These are phyloP conservation scores for Myiozetetes cayanensis DNA, from an alignment of 2,113 vertebrate species.

Conservation along the genomic window DNA sequence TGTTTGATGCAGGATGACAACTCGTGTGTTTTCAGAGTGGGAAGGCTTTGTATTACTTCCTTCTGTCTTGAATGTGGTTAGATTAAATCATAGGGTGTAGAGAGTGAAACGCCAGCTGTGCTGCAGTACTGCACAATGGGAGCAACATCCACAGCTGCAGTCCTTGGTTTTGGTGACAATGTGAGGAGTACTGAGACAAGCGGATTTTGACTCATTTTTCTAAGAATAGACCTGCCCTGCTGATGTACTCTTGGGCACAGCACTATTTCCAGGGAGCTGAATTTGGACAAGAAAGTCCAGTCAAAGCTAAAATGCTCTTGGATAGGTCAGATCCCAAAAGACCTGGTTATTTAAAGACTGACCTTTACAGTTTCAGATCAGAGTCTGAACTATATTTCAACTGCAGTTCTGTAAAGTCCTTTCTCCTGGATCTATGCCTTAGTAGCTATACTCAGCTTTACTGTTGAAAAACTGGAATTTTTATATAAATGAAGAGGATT, in stretches of 20 bases:
- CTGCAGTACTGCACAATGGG: constrained; percentile 3
- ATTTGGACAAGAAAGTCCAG: constrained; percentile 1
- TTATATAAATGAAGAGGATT: not conserved
- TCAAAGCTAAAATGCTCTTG: not conserved
- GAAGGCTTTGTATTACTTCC: constrained; percentile 64
- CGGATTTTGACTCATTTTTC: constrained; percentile 50
- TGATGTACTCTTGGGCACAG: constrained; percentile 42
- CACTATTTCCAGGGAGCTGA: not conserved
- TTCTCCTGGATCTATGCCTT: not conserved
- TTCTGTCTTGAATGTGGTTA: constrained; percentile 68
- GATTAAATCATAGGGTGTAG: constrained; percentile 71
- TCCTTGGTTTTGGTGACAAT: constrained; percentile 60
- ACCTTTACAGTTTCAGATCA: constrained; percentile 44
- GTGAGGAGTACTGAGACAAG: constrained; percentile 57
- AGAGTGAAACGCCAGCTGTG: constrained; percentile 62
- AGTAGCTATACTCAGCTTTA: not conserved
- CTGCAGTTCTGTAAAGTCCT: not conserved
- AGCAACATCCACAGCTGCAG: constrained; percentile 53
- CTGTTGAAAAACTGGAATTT: constrained; percentile 4
- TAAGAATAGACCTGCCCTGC: constrained; percentile 58
- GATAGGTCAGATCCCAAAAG: constrained; percentile 6
- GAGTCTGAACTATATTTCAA: constrained; percentile 13
- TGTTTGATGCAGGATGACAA: not conserved
- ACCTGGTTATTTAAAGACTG: constrained; percentile 50
- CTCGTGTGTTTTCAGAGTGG: constrained; percentile 16